Evolutionary conservation across 2,888 invertebrate species (phyloP).

Genomic region (Priapulus caudatus): DNA sequence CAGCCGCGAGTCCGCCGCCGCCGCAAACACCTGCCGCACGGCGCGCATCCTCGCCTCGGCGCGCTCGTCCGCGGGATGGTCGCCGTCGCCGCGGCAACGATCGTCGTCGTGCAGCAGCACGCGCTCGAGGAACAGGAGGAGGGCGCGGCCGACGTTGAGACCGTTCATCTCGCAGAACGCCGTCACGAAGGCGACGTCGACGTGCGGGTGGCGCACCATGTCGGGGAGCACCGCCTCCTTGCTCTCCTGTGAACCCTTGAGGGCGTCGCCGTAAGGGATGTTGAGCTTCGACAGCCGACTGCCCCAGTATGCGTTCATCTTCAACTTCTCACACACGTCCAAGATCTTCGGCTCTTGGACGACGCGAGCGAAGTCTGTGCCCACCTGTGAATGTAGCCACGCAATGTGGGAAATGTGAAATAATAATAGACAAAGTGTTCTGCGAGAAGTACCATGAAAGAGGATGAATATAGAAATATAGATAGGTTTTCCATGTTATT

Average conservation of each 20-base stretch:
- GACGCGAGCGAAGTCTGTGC: constrained; percentile 26
- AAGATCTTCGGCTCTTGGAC: constrained; percentile 22
- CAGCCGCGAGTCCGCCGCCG: no score
- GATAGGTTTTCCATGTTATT: no score
- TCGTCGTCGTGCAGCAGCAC: constrained; percentile 22
- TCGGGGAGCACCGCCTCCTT: constrained; percentile 24
- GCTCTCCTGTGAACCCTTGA: constrained; percentile 22
- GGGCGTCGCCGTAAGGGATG: constrained; percentile 26
- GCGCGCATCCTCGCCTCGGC: no score
- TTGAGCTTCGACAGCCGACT: constrained; percentile 29
- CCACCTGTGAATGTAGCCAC: no score
- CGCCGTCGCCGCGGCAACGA: not conserved
- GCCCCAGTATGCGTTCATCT: constrained; percentile 29
- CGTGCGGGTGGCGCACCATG: constrained; percentile 24
- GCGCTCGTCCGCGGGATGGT: no score
- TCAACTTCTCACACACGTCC: constrained; percentile 21
- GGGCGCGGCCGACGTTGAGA: constrained; percentile 26
- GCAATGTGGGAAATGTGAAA: no score
- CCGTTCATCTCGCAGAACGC: constrained; percentile 28
- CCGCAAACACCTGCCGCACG: no score
- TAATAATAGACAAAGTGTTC: no score
- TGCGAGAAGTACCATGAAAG: no score
- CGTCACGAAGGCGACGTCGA: constrained; percentile 22
- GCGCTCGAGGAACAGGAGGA: constrained; percentile 26
- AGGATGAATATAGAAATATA: no score